Conservation (phyloP, 2,797 vertebrate genomes). For the Falco cherrug region DNA sequence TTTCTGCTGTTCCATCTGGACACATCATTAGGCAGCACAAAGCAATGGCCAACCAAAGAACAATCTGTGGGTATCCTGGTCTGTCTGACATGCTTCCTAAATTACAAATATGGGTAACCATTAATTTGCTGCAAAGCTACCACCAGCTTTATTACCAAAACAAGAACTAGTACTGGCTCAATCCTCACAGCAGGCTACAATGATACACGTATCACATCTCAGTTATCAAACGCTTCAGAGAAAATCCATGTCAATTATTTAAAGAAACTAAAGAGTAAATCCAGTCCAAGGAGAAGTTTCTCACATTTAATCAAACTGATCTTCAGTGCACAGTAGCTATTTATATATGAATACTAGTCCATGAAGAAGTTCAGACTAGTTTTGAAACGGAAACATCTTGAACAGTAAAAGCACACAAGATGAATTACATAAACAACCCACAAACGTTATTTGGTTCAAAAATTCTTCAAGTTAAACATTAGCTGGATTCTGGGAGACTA, state of each 20-base stretch:
- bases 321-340: not conserved
- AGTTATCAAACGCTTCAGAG: not conserved
- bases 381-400: not conserved
- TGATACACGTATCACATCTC: not conserved
- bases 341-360: not conserved
- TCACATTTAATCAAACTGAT: constrained; percentile 30
- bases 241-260: constrained; percentile 48
- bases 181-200: not conserved
- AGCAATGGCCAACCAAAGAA: not conserved
- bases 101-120: not conserved
- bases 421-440: not conserved
- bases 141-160: not conserved
- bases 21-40: not conserved
- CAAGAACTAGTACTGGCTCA: not conserved
- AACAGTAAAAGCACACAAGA: not conserved
- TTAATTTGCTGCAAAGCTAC: not conserved
- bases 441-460: not conserved
- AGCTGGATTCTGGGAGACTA: not conserved
- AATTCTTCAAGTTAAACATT: not conserved
- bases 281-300: constrained; percentile 19
- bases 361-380: not conserved
- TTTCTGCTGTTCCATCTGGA: not conserved
- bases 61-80: not conserved
- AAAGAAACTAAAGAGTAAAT: constrained; percentile 57
- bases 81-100: not conserved